Percentiles rank a stretch among this genome's conserved stretches.
Evolutionary conservation across 2,888 invertebrate species (phyloP).

Genomic region (Lasioglossum lativentre): DNA sequence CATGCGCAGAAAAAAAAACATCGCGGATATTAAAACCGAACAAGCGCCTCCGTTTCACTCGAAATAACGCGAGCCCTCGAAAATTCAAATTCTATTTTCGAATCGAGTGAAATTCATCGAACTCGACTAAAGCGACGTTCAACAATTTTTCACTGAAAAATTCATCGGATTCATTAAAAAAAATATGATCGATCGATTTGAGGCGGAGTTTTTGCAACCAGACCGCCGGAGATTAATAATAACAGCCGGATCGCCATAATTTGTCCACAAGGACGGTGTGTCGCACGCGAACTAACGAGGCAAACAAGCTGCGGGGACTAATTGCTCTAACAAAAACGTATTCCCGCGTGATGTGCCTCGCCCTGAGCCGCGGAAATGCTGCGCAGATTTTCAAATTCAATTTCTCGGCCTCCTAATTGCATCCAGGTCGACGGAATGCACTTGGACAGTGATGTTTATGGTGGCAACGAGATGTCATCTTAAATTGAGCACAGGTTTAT

Average conservation of each 20-base stretch:
- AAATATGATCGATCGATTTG: not conserved
- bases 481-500: too few relatives aligned
- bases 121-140: not conserved
- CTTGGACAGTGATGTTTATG: not conserved
- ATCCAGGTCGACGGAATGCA: not conserved
- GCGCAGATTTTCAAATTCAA: not conserved
- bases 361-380: not conserved
- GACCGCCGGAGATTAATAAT: not conserved
- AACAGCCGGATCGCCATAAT: not conserved
- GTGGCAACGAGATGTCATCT: not conserved
- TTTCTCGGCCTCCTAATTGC: not conserved
- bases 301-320: slow-evolving; percentile 16
- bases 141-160: not conserved
- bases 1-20: not conserved
- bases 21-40: not conserved
- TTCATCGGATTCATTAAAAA: not conserved
- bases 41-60: not conserved
- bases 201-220: not conserved
- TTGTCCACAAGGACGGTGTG: not conserved
- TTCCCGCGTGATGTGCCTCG: not conserved
- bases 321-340: slow-evolving; percentile 20
- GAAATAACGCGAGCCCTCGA: not conserved
- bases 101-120: not conserved
- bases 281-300: not conserved
- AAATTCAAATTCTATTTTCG: not conserved